Evolutionary conservation across 1,140 invertebrate species (phyloP), one percentile per base, ranked within the genome.

Genomic region (Zaprionus gabonicus): DNA sequence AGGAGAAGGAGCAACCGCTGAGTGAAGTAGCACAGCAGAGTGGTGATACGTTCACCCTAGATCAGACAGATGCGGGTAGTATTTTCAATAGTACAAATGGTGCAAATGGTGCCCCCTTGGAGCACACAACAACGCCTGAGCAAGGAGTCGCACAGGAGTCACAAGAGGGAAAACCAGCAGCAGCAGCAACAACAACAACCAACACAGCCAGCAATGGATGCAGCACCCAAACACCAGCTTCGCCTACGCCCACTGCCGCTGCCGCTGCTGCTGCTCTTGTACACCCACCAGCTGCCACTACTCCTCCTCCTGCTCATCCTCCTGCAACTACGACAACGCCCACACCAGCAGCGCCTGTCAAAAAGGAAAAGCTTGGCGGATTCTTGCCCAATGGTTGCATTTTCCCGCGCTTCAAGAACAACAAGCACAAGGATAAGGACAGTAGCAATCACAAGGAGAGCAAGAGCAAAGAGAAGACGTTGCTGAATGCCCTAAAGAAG

Each of bases 361-460:
- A 93, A 71, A 93, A 93, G 64, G 92, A 93, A 44, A 93, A 93
- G 59, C 76, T 93, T 15, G 91, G 92, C 20, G 92, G 92, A 12
- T 93, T 93, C 63, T 74, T 93, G 76, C 92, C 92, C 59, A 93
- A 93, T 23, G 90, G 92, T 64, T 93, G 92, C 57, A 93, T 93
- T 63, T 93, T 93, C 77, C 91, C 92, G 74, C 90, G 92, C 38
- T 93, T 93, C 59, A 93, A 93, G 56, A 93, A 93, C 59, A 91
- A 93, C 71, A 93, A 92, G 69, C 76, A 93, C 75, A 93, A 93
- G 73, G 91, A 92, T 49, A 92, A 92, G 74, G 91, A 92, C 27
- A 78, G 68, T 65, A 91, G 66, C 74, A 91, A 87, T 71, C 90
- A 92, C 49, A 92, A 92, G 73, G 91, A 92, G 62, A 71, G 76